Evolutionary conservation across 1,140 invertebrate genomes (phyloP).

Genomic region (Fopius arisanus): DNA sequence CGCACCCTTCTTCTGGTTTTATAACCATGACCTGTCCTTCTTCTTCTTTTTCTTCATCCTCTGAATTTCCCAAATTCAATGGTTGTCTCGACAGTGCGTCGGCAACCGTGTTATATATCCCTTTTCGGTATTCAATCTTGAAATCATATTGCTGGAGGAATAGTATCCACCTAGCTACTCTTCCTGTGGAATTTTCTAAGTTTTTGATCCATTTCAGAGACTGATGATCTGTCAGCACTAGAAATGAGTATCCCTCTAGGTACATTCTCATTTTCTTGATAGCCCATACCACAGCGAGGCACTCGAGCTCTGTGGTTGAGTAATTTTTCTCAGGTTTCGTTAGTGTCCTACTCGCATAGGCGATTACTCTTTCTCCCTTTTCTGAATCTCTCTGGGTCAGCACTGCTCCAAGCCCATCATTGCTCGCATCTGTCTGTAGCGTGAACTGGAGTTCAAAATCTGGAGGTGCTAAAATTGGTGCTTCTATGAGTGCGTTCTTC

Average conservation of each 20-base stretch:
- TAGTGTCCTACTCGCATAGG: slow-evolving; percentile 56
- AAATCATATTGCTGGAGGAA: slow-evolving; percentile 56
- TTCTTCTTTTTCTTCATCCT: no score
- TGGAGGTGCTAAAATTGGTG: slow-evolving; percentile 31
- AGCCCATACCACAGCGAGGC: slow-evolving; percentile 57
- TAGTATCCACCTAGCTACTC: slow-evolving; percentile 59
- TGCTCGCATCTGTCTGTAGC: slow-evolving; percentile 45
- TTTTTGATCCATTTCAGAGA: slow-evolving; percentile 59
- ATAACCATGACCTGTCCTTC: no score
- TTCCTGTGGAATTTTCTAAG: slow-evolving; percentile 52
- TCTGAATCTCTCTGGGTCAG: no score
- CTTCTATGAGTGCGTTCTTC: not conserved
- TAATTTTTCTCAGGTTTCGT: slow-evolving; percentile 46
- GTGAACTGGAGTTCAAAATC: slow-evolving; percentile 43
- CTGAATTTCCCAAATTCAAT: no score
- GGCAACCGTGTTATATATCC: slow-evolving; percentile 46
- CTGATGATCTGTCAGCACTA: slow-evolving; percentile 61
- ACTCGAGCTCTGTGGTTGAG: slow-evolving; percentile 57
- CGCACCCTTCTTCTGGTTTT: slow-evolving; percentile 58
- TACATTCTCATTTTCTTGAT: slow-evolving; percentile 59
- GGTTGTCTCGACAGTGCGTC: slow-evolving; percentile 46
- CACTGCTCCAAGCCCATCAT: slow-evolving; percentile 36
- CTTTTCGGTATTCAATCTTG: slow-evolving; percentile 54
- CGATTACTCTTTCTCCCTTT: slow-evolving; percentile 43
- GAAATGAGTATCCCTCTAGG: slow-evolving; percentile 57